Percentiles rank a stretch among this genome's conserved stretches.
These are phyloP conservation scores for Grammomys dolichurus DNA, from an alignment of 2,113 vertebrate species.

Conservation along the genomic window DNA sequence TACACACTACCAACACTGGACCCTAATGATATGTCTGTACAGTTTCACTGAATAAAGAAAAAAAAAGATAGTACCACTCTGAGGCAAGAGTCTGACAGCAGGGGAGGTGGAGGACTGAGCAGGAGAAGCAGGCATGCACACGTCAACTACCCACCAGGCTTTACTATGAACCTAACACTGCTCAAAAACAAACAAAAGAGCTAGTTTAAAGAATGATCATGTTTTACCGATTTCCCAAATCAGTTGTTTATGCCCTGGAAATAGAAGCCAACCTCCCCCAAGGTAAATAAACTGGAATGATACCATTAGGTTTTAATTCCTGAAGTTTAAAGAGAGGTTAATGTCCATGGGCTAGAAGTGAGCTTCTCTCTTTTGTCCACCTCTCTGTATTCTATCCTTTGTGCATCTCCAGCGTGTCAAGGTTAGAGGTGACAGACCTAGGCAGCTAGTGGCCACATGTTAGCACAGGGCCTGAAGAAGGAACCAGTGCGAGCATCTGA, in stretches of 20 bases:
- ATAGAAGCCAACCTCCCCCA: not conserved
- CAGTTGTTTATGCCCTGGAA: not conserved
- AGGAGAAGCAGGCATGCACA: fast-evolving
- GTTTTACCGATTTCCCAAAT: not conserved
- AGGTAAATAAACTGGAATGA: conserved; percentile 25
- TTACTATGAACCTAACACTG: not conserved
- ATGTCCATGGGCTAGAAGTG: not conserved
- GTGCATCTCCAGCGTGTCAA: not conserved
- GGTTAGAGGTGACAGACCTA: not conserved
- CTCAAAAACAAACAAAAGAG: not conserved
- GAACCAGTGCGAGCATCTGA: not conserved
- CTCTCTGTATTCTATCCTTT: not conserved
- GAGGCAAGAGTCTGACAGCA: not conserved
- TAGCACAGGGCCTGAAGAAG: not conserved
- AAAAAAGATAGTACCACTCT: not conserved
- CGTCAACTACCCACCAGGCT: not conserved
- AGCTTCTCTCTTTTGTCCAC: not conserved
- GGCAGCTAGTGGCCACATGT: not conserved
- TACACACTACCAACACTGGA: not conserved
- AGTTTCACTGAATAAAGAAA: not conserved
- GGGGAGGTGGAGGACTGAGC: too few species aligned
- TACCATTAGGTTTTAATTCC: not conserved
- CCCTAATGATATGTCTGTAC: not conserved
- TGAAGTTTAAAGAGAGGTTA: not conserved
- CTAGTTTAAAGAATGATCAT: not conserved